Evolutionary conservation across 2,797 vertebrate species (phyloP), one percentile per base, ranked within the genome.

Genomic region (Poeciliopsis gracilis): DNA sequence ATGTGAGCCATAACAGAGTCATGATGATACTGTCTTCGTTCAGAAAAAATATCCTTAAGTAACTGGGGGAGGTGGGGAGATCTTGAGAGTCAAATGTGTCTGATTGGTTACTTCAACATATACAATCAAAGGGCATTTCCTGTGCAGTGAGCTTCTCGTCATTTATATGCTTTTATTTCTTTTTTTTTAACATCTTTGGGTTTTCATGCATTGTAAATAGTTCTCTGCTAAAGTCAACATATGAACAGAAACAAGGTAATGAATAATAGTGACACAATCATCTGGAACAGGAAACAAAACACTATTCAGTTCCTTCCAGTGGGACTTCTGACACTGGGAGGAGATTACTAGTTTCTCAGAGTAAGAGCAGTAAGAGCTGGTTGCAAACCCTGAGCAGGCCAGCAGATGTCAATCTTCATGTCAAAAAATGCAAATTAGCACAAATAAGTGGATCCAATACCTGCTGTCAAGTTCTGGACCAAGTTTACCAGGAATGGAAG

Each of bases 21-120:
- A 80, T 80, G 45, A 43, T 4, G n/a, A 76, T 0, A 51, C 10
- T 72, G 38, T 63, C 45, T 49, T 53, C 41, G 23, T 53, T 53
- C 41, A 0, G 59, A 53, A 2, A n/a, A 12, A 0, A 67, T 41
- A 20, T 33, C 43, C n/a, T 66, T 33, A 23, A 43, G n/a, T 55
- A 61, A 43, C 10, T 10, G 1, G 61, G 18, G 67, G 57, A 25
- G 53, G 45, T 45, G 67, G 38, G 45, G 7, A 0, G 16, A 43
- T 12, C 0, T 23, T 47, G 46, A 0, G 15, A 18, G 59, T 61
- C 30, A 61, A 33, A 61, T 61, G 8, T 20, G 1, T 76, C n/a
- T 76, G 67, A 80, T 80, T 80, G 79, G 78, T 76, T 76, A 28
- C 28, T n/a, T 28, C 28, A 13, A 15, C 47, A 43, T 12, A 43